Evolutionary conservation across 2,888 invertebrate species (phyloP), one percentile per base, ranked within the genome.

Genomic region (Hyalella azteca): DNA sequence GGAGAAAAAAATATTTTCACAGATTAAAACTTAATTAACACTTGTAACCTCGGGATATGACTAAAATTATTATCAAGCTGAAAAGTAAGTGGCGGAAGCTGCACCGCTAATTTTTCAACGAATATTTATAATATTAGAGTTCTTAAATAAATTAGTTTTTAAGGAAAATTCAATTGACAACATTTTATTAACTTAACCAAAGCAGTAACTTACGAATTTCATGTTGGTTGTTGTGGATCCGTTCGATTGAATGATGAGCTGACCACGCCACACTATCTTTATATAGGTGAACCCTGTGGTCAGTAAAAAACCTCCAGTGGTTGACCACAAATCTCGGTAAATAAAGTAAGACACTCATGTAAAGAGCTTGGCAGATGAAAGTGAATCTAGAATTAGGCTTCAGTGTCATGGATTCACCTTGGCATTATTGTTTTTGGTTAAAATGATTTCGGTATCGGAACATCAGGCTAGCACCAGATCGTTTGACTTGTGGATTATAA

Each of bases 181-280:
- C n/a, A n/a, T n/a, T n/a, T n/a, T n/a, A n/a, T n/a, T n/a, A n/a
- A n/a, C n/a, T n/a, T n/a, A n/a, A n/a, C n/a, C n/a, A n/a, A n/a
- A n/a, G n/a, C n/a, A n/a, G 54, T 26, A 11, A 54, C 54, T 54
- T 54, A 54, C 54, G 54, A 54, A 29, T 54, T 54, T 54, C 54
- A 54, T 54, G 54, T 54, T 54, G 54, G n/a, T 54, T 29, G 26
- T 5, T 22, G 54, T 26, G 54, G 3, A 29, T 54, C 54, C 26
- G 26, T 4, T 29, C 1, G 2, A 29, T 26, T 3, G 54, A 54
- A 54, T 54, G 54, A 26, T 54, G 54, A 3, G 9, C 54, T 7
- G 9, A 22, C 3, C 26, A 0, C 45, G 0, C 26, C 26, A 13
- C 5, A 54, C 54, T 22, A 11, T 13, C 29, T 54, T 26, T 54